Evolutionary conservation across 2,888 invertebrate species (phyloP).

Genomic region (Lasius platythorax): DNA sequence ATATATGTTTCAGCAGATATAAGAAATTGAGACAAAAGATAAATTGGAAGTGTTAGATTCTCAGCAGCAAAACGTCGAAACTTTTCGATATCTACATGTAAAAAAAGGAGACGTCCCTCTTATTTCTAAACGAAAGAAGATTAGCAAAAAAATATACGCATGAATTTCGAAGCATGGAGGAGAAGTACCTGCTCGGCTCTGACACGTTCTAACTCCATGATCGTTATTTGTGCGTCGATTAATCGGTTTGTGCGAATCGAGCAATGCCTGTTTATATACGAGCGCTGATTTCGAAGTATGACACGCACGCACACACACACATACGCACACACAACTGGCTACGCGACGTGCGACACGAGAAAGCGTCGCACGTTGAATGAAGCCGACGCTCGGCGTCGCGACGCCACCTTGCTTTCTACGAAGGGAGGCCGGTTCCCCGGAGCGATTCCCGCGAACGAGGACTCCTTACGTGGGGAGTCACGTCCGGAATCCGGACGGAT

Average conservation of each 20-base stretch:
- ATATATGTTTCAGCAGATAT: not conserved
- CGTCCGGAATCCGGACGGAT: not conserved
- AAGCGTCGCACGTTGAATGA: slow-evolving; percentile 79
- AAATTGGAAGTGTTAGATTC: not conserved
- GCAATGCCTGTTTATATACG: not conserved
- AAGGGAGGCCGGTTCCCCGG: not conserved
- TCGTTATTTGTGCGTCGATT: not conserved
- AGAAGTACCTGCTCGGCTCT: slow-evolving; percentile 24
- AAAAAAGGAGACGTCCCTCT: not conserved
- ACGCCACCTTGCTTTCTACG: slow-evolving; percentile 62
- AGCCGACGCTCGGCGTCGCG: slow-evolving; percentile 70
- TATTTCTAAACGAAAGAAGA: not conserved
- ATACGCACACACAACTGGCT: not conserved
- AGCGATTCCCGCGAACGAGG: not conserved
- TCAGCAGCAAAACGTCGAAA: not conserved
- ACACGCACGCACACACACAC: not conserved
- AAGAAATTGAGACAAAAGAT: not conserved
- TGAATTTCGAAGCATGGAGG: not conserved
- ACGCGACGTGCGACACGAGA: slow-evolving; percentile 69
- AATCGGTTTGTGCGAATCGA: not conserved
- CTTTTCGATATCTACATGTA: not conserved
- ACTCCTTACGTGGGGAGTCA: not conserved
- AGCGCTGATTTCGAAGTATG: not conserved
- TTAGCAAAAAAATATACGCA: not conserved
- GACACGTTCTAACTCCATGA: not conserved